A percentile compares a stretch with the other conserved stretches of the same genome.
Conservation (phyloP, 2,113 vertebrate species). For the Trogon surrucura region DNA sequence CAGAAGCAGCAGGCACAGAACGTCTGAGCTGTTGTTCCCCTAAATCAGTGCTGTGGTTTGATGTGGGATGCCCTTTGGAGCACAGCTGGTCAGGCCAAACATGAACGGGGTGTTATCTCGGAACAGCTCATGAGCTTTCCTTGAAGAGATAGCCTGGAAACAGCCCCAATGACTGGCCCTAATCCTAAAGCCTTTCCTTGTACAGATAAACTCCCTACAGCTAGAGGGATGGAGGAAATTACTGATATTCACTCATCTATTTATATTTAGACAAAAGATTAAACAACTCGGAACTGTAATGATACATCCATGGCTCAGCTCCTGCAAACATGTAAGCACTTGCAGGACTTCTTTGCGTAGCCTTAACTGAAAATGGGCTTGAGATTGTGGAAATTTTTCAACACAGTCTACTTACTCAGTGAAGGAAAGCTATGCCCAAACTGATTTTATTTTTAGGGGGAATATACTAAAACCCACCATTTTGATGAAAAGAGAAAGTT, state of each 20-base stretch:
- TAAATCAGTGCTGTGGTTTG: background rate
- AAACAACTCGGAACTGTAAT: constrained; percentile 39
- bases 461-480: background rate
- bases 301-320: background rate
- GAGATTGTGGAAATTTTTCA: background rate
- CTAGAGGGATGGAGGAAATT: constrained; percentile 26
- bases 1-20: background rate
- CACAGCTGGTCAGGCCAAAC: background rate
- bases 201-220: constrained; percentile 44
- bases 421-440: background rate
- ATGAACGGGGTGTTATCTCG: constrained; percentile 11
- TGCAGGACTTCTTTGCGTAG: background rate
- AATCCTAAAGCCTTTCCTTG: constrained; percentile 27
- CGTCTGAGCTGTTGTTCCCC: background rate
- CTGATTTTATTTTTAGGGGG: accelerated
- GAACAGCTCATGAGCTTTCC: constrained; percentile 41
- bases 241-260: constrained; percentile 66
- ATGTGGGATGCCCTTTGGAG: constrained; percentile 20
- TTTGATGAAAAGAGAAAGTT: background rate
- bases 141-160: constrained; percentile 35
- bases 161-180: background rate
- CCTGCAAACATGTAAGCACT: constrained; percentile 5
- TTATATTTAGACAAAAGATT: constrained; percentile 68
- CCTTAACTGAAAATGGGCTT: constrained; percentile 6
- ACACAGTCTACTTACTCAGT: background rate